Percentiles rank a stretch among this genome's conserved stretches.
These are phyloP conservation scores for Mionectes macconnelli DNA, from an alignment of 2,113 vertebrate species.

Conservation along the genomic window DNA sequence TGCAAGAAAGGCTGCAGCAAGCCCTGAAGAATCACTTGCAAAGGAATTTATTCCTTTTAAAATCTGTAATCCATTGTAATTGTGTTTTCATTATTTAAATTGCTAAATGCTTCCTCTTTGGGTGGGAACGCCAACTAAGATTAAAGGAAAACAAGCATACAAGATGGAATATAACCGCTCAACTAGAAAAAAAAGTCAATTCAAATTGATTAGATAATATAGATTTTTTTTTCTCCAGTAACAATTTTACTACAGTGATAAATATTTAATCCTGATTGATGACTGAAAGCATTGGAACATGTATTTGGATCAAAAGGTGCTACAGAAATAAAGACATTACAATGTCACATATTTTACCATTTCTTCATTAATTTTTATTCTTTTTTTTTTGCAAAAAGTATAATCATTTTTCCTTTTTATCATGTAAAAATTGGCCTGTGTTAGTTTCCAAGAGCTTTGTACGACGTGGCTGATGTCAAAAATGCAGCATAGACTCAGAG, in stretches of 20 bases:
- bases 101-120: background rate
- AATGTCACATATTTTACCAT: background rate
- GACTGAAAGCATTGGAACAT: background rate
- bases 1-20: background rate
- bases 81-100: background rate
- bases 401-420: background rate
- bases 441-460: slow-evolving; percentile 46
- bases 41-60: background rate
- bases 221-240: background rate
- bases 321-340: slow-evolving; percentile 22
- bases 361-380: background rate
- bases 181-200: background rate
- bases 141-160: background rate
- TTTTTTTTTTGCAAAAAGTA: slow-evolving; percentile 1
- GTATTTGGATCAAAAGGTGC: background rate
- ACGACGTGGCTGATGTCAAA: slow-evolving; percentile 25
- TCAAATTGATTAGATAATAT: slow-evolving; percentile 14
- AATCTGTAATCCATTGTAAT: background rate
- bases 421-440: slow-evolving; percentile 19
- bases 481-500: slow-evolving; percentile 36
- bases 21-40: background rate
- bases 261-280: slow-evolving; percentile 39
- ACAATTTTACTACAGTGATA: background rate
- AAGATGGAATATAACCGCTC: background rate
- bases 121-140: background rate